Conservation (phyloP, 2,888 invertebrate genomes). For the Pristionchus maxplancki region DNA sequence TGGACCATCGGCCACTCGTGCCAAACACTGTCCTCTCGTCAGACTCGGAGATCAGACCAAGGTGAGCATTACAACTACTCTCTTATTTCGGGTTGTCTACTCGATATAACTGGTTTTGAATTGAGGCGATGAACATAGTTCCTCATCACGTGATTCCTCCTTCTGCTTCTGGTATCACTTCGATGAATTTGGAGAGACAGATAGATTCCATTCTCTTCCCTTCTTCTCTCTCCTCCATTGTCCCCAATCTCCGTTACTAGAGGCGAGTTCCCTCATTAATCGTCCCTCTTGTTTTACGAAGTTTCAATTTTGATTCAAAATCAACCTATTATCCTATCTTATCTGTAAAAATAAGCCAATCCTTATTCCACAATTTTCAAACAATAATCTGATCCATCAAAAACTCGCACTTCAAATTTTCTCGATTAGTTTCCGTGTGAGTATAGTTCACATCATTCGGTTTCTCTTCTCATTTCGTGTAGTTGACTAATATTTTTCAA, state of each 20-base stretch:
- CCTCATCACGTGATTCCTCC: constrained; percentile 46
- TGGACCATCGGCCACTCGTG: background rate
- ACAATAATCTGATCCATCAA: constrained; percentile 5
- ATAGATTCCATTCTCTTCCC: constrained; percentile 38
- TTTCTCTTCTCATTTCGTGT: constrained; percentile 3
- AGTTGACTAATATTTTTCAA: constrained; percentile 32
- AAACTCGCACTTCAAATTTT: constrained; percentile 14
- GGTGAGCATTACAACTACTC: background rate
- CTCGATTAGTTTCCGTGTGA: constrained; percentile 4
- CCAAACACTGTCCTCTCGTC: constrained; percentile 40
- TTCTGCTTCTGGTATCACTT: background rate
- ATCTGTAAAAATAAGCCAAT: background rate
- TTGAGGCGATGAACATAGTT: constrained; percentile 47
- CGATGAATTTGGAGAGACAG: constrained; percentile 9
- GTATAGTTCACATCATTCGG: background rate
- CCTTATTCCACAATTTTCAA: background rate
- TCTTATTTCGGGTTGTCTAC: background rate
- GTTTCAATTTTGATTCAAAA: background rate
- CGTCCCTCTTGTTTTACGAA: too few relatives aligned
- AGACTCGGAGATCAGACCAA: constrained; percentile 52
- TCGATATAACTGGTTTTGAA: background rate
- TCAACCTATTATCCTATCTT: background rate
- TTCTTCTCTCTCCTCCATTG: background rate
- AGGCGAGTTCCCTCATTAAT: background rate
- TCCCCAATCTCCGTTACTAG: constrained; percentile 4